Evolutionary conservation across 2,888 invertebrate genomes (phyloP).

Genomic region (Aplocera efformata): DNA sequence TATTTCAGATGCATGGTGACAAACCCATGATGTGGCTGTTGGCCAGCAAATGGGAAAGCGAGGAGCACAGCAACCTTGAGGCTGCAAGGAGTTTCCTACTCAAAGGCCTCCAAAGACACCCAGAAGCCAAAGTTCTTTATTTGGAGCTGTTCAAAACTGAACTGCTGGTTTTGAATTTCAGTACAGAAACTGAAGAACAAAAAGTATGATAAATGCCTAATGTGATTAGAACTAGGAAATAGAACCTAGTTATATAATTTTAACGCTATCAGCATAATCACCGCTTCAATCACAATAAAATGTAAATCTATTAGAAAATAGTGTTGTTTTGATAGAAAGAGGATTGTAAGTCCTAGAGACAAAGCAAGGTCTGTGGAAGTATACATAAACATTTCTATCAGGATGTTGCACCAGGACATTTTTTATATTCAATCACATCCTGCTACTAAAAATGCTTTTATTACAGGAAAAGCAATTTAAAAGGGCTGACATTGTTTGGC

Average conservation of each 20-base stretch:
- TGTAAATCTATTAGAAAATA: too few species aligned
- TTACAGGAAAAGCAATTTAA: slow-evolving; percentile 72
- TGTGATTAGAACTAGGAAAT: too few species aligned
- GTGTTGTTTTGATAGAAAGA: too few species aligned
- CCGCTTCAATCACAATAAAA: too few species aligned
- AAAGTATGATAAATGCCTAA: slow-evolving; percentile 44
- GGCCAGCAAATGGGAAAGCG: slow-evolving; percentile 89
- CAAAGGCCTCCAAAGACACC: slow-evolving; percentile 88
- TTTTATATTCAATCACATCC: too few species aligned
- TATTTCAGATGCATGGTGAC: slow-evolving; percentile 83
- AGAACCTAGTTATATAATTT: too few species aligned
- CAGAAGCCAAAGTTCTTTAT: slow-evolving; percentile 84
- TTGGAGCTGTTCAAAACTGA: slow-evolving; percentile 78
- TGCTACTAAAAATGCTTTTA: slow-evolving; percentile 7
- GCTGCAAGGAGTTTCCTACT: slow-evolving; percentile 86
- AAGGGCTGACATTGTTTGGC: slow-evolving; percentile 81
- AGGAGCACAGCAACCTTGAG: slow-evolving; percentile 83
- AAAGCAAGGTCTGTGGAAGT: too few species aligned
- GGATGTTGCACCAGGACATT: too few species aligned
- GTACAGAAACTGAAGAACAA: slow-evolving; percentile 56
- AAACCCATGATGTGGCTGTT: slow-evolving; percentile 88
- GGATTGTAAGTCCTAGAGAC: too few species aligned
- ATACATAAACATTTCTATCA: too few species aligned
- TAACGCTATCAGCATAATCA: too few species aligned
- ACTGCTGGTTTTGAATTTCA: slow-evolving; percentile 48